Percentiles rank a stretch among this genome's conserved stretches.
Conservation (phyloP, 2,797 vertebrate genomes). For the Myotis daubentonii region DNA sequence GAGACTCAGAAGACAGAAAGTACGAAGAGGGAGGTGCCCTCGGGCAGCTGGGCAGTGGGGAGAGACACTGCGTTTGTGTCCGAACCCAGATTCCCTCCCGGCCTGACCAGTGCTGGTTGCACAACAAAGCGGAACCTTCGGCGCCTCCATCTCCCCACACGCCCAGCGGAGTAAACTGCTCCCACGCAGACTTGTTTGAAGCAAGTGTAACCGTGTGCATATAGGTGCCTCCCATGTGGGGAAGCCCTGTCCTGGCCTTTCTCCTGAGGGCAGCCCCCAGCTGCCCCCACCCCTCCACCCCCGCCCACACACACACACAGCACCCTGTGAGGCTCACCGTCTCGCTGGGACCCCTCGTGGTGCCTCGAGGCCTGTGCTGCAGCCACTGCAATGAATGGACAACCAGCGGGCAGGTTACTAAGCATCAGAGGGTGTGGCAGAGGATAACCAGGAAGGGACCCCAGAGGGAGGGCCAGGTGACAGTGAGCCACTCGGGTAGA, state of each 20-base stretch:
- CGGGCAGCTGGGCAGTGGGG: not conserved
- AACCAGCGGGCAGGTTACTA: too few species aligned
- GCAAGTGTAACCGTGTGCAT: not conserved
- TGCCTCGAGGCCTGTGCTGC: too few species aligned
- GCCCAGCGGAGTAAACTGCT: not conserved
- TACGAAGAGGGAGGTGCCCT: too few species aligned
- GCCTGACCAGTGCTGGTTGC: not conserved
- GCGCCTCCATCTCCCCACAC: not conserved
- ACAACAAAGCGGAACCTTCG: fast-evolving
- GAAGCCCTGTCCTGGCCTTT: not conserved
- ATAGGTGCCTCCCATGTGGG: not conserved
- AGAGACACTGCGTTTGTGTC: not conserved
- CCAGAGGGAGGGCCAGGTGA: not conserved
- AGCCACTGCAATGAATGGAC: too few species aligned
- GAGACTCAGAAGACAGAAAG: not conserved
- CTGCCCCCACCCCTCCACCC: not conserved
- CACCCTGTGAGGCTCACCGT: too few species aligned
- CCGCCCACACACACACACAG: not conserved
- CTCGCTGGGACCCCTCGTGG: too few species aligned
- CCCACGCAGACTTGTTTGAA: not conserved
- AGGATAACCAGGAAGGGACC: not conserved
- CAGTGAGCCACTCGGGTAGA: not conserved
- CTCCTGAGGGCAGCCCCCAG: not conserved
- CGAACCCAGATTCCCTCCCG: not conserved
- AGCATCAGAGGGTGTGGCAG: not conserved